Base-by-base conservation (phyloP, 1,140 invertebrate species). In the Anoplophora glabripennis region DNA sequence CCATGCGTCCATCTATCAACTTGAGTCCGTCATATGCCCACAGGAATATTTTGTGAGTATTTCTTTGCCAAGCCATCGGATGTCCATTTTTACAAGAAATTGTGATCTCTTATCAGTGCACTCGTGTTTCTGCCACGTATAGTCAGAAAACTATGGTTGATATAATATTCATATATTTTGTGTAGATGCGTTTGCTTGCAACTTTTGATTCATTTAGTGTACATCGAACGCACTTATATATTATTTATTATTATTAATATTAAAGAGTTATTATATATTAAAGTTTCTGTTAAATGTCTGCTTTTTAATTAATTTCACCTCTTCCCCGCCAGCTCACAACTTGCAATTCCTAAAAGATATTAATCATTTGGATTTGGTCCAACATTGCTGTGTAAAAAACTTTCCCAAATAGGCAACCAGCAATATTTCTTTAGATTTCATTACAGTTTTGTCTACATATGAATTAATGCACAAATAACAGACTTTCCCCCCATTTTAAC, bases 181-280 rank as follows among this genome's bases (percentile, higher is more conserved):
- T 72, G 72, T 74, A 72, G 69, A 70, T 72, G 71, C 69, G 67
- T 73, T 72, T 70, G 72, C 72, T 73, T 73, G 68, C 68, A 70
- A 61, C 62, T 63, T 66, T 64, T 71, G 45, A 61, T 72, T 71
- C 61, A 63, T 72, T 73, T 74, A 74, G 72, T 69, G 70, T 66
- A 72, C 70, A 73, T 75, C 72, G 69, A 73, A 73, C 67, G 71
- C 72, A 74, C 72, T 67, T 69, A 65, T 67, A 63, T 68, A 67
- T 64, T 66, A 68, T 63, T 66, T 28, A 28, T 28, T 28, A 28
- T 59, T 59, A 59, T 51, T 61, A 57, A 62, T 51, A 51, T 62
- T 64, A 67, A 69, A 65, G 63, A 64, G 56, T 60, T 70, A 70
- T 70, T 28, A 28, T 28, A 28, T 28, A 28, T 66, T 70, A 70